Evolutionary conservation across 2,113 vertebrate species (phyloP).

Genomic region (Vicugna pacos): DNA sequence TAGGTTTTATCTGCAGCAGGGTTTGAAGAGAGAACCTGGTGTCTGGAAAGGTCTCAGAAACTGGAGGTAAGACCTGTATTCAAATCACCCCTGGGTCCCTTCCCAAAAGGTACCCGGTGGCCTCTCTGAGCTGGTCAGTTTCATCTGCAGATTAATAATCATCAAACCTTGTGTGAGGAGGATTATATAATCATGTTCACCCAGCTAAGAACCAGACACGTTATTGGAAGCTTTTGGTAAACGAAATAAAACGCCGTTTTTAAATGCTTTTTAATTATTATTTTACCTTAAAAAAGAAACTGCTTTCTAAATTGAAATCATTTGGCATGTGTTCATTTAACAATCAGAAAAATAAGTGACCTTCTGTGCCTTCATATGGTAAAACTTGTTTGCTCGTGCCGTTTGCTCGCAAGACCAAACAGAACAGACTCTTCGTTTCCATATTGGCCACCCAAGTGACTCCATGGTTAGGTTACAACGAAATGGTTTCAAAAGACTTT

Average conservation of each 20-base stretch:
- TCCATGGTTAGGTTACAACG: background rate
- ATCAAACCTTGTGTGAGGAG: background rate
- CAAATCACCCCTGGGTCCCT: background rate
- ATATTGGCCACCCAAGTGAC: conserved; percentile 49
- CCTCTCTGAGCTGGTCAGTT: background rate
- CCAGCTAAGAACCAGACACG: background rate
- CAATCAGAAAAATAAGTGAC: conserved; percentile 15
- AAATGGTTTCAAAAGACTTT: conserved; percentile 58
- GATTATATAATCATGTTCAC: background rate
- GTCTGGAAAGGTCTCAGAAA: background rate
- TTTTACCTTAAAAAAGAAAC: background rate
- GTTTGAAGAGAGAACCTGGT: background rate
- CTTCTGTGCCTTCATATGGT: background rate
- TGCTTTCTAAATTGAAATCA: background rate
- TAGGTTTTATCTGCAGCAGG: background rate
- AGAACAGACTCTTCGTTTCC: background rate
- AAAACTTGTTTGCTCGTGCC: background rate
- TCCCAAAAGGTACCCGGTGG: background rate
- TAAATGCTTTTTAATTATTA: background rate
- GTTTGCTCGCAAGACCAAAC: background rate
- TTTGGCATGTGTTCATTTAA: conserved; percentile 4
- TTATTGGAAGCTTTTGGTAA: background rate
- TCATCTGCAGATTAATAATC: background rate
- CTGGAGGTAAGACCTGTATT: background rate
- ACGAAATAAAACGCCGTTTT: background rate